These are phyloP conservation scores for Cephus spinipes DNA, from an alignment of 2,888 invertebrate species.

Conservation along the genomic window DNA sequence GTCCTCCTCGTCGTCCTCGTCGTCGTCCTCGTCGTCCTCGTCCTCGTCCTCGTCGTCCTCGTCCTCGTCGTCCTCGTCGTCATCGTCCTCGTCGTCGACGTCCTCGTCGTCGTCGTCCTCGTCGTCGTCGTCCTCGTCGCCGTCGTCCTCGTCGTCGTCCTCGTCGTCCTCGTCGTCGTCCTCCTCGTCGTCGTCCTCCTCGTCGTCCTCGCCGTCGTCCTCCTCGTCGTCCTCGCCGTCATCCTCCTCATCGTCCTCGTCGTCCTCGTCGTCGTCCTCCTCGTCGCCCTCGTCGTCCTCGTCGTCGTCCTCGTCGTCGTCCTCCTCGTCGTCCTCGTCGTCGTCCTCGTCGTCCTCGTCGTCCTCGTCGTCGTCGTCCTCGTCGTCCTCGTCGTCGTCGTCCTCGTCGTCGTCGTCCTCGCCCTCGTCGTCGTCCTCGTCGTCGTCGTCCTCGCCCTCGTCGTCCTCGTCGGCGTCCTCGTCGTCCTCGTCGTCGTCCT, in stretches of 20 bases:
- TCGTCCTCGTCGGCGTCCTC: no score
- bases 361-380: not conserved
- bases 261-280: no score
- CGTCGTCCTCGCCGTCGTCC: no score
- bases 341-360: not conserved
- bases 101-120: slow-evolving; percentile 1
- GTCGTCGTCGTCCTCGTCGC: no score
- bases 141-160: no score
- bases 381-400: not conserved
- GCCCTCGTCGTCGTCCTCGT: no score
- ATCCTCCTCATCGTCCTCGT: no score
- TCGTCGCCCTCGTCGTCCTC: no score
- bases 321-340: slow-evolving; percentile 1
- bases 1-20: not conserved
- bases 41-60: slow-evolving; percentile 3
- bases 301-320: not conserved
- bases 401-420: not conserved
- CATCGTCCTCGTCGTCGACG: not conserved
- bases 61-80: not conserved
- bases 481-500: no score
- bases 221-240: no score
- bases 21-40: slow-evolving; percentile 1
- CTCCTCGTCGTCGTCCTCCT: not conserved
- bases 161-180: slow-evolving; percentile 1
- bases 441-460: no score